Base-by-base conservation (phyloP, 2,797 vertebrate species). In the Darevskia nairensis region DNA sequence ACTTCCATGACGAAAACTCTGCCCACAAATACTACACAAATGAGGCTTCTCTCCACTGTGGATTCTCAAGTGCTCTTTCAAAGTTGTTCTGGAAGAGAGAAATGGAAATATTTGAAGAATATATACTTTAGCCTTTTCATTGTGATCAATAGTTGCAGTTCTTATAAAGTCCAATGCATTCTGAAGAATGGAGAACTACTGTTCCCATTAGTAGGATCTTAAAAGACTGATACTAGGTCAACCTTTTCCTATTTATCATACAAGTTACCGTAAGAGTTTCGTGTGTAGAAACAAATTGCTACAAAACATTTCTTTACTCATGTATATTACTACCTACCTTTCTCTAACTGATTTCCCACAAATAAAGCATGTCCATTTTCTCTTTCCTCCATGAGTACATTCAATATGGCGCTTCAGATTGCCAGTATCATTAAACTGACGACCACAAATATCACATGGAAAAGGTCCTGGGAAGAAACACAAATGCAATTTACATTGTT, bases 41-140 rank as follows among this genome's bases (percentile, higher is more conserved):
- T 99, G 98, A 93, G 99, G 99, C 72, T 99, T 99, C 94, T 99
- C 99, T 90, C 99, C 99, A 44, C 98, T 99, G 94, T 99, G 99
- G 95, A 99, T 99, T 95, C 99, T 97, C 96, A 99, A 88, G 95
- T 99, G 99, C 93, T 99, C 99, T 93, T 97, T 98, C 91, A 99
- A 94, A 6, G 99, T 99, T 25, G 99, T 99, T 94, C 99, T 99
- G 44, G 87, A 46, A 9, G 88, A 88, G 80, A 94, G 86, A 91
- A 71, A 35, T 23, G 10, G 61, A 75, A 86, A 66, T 81, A 88
- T 89, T 85, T 55, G 50, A 89, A 84, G 74, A 75, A 5, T 1
- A 39, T 9, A 7, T 81, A 89, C 81, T 87, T 46, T 3, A 64
- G 80, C 68, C 64, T 61, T 72, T 79, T 79, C 69, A 81, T 17